These are phyloP conservation scores for Lymantria monacha DNA, from an alignment of 2,888 invertebrate species.

Conservation along the genomic window DNA sequence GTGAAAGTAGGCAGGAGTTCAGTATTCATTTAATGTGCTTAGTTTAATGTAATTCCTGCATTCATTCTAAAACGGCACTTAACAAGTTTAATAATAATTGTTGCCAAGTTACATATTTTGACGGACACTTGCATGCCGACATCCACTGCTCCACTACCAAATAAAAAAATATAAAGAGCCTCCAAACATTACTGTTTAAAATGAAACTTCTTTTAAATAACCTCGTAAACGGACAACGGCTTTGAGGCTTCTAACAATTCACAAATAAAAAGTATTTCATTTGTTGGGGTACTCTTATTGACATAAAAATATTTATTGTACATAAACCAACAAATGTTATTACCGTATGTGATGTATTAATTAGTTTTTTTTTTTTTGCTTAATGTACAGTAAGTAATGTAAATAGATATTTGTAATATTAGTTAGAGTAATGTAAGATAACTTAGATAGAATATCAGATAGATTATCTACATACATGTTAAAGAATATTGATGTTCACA, in stretches of 20 bases:
- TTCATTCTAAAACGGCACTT: too few species aligned
- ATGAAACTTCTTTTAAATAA: neutral
- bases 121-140: neutral
- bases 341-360: neutral
- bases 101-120: neutral
- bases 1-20: too few species aligned
- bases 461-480: neutral
- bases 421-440: too few species aligned
- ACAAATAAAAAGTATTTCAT: neutral
- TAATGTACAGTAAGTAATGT: conserved; percentile 6
- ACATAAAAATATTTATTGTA: neutral
- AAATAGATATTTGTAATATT: conserved; percentile 11
- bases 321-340: neutral
- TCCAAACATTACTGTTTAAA: too few species aligned
- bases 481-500: conserved; percentile 28
- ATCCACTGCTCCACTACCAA: neutral
- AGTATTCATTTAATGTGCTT: too few species aligned
- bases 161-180: too few species aligned
- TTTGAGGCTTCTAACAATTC: neutral
- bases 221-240: neutral
- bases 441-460: neutral
- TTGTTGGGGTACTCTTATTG: neutral
- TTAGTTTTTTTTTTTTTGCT: conserved; percentile 10
- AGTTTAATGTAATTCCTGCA: too few species aligned
- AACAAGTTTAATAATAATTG: too few species aligned